These are phyloP conservation scores for Chloroclysta siterata DNA, from an alignment of 2,888 invertebrate species.

Conservation along the genomic window DNA sequence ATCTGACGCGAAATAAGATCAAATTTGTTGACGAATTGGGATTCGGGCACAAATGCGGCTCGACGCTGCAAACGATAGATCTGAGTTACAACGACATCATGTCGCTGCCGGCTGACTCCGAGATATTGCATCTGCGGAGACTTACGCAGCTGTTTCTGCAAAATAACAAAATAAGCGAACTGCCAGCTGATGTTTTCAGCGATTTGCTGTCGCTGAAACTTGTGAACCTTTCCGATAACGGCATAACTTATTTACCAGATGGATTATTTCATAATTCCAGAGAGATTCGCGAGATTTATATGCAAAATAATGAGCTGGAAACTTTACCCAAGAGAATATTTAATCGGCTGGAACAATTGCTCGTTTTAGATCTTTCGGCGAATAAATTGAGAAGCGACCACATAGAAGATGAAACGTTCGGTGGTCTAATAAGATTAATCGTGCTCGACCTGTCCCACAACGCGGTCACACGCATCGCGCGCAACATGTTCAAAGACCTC, in stretches of 20 bases:
- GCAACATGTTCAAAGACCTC: constrained; percentile 93
- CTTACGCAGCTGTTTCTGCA: constrained; percentile 92
- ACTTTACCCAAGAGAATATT: constrained; percentile 93
- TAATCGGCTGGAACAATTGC: constrained; percentile 92
- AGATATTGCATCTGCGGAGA: constrained; percentile 90
- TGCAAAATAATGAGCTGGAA: constrained; percentile 94
- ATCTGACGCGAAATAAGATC: constrained; percentile 93
- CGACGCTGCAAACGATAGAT: constrained; percentile 91
- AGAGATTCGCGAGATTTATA: constrained; percentile 92
- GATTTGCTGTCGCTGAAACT: constrained; percentile 91
- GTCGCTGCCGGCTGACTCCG: constrained; percentile 89
- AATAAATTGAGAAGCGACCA: constrained; percentile 94
- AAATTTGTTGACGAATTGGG: constrained; percentile 91
- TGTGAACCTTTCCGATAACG: constrained; percentile 94
- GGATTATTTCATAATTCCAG: constrained; percentile 92
- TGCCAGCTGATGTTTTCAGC: constrained; percentile 91
- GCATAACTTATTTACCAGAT: constrained; percentile 91
- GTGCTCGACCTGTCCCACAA: constrained; percentile 95
- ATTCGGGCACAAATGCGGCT: constrained; percentile 85
- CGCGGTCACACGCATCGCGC: constrained; percentile 90
- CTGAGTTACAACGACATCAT: constrained; percentile 92
- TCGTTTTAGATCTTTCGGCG: constrained; percentile 93
- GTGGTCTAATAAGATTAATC: constrained; percentile 93
- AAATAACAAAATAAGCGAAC: constrained; percentile 92
- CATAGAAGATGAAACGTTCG: constrained; percentile 94